Evolutionary conservation across 1,140 invertebrate genomes (phyloP).

Genomic region (Zaprionus davidi): DNA sequence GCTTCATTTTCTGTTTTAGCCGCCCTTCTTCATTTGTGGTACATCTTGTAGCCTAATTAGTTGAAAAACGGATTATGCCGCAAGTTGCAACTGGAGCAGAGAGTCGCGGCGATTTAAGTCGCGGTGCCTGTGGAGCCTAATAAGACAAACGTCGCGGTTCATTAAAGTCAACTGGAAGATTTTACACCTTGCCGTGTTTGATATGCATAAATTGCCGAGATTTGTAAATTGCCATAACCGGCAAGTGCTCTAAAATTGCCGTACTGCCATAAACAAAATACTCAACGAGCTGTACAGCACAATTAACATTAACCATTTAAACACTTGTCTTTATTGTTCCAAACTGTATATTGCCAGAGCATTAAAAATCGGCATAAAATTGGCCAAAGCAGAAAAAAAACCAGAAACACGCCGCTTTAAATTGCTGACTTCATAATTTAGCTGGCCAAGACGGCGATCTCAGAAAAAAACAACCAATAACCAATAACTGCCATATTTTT

Average conservation of each 20-base stretch:
- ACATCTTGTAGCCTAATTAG: slow-evolving; percentile 79
- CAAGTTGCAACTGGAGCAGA: slow-evolving; percentile 20
- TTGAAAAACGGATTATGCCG: slow-evolving; percentile 59
- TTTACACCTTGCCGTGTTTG: slow-evolving; percentile 29
- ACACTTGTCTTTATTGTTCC: slow-evolving; percentile 66
- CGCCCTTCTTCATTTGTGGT: slow-evolving; percentile 4
- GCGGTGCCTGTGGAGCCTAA: slow-evolving; percentile 22
- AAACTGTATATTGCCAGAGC: slow-evolving; percentile 17
- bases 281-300: slow-evolving; percentile 56
- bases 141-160: slow-evolving; percentile 40
- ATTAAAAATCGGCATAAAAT: slow-evolving; percentile 58
- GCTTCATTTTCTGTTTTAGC: not conserved
- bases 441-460: slow-evolving; percentile 20
- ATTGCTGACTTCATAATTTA: slow-evolving; percentile 63
- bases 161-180: slow-evolving; percentile 30
- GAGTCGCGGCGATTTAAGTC: not conserved
- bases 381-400: slow-evolving; percentile 36
- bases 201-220: slow-evolving; percentile 3
- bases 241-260: slow-evolving; percentile 36
- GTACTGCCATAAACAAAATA: slow-evolving; percentile 53
- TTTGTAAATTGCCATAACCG: slow-evolving; percentile 12
- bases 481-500: slow-evolving; percentile 50
- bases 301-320: slow-evolving; percentile 57
- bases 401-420: slow-evolving; percentile 32
- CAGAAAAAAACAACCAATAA: slow-evolving; percentile 41